Conservation (phyloP, 2,113 vertebrate species). For the Arothron firmamentum region DNA sequence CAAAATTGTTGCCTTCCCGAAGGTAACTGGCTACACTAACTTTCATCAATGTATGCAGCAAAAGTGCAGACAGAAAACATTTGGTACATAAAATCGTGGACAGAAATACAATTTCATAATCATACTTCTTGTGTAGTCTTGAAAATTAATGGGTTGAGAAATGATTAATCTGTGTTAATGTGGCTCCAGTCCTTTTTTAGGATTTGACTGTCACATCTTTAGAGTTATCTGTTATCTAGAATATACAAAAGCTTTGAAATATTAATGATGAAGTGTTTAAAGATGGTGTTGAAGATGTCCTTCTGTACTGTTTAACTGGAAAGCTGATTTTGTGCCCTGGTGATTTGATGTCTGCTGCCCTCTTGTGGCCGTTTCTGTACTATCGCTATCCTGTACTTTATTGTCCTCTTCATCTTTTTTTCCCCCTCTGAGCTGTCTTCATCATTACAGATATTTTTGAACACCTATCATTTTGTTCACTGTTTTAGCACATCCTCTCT, state of each 20-base stretch:
- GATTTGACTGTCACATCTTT: too few species aligned
- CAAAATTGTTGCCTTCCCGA: too few species aligned
- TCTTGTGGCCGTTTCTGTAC: conserved; percentile 26
- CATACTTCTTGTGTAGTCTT: too few species aligned
- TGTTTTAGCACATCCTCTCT: background rate
- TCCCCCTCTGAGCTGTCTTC: background rate
- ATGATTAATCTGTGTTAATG: too few species aligned
- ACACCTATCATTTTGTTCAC: background rate
- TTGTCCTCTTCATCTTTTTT: background rate
- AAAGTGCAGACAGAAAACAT: background rate
- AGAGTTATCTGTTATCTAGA: too few species aligned
- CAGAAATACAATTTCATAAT: too few species aligned
- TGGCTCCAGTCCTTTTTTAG: too few species aligned
- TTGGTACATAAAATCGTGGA: too few species aligned
- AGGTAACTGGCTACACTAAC: background rate
- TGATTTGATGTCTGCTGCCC: conserved; percentile 33
- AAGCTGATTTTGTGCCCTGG: background rate
- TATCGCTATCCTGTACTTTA: background rate
- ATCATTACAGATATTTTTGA: background rate
- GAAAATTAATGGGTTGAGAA: too few species aligned
- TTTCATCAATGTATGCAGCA: background rate
- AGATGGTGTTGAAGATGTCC: background rate
- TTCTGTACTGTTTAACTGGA: background rate
- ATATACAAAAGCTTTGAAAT: background rate
- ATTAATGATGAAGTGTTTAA: too few species aligned